Percentiles rank a stretch among this genome's conserved stretches.
These are phyloP conservation scores for Morpho helenor DNA, from an alignment of 2,888 invertebrate genomes.

Conservation along the genomic window DNA sequence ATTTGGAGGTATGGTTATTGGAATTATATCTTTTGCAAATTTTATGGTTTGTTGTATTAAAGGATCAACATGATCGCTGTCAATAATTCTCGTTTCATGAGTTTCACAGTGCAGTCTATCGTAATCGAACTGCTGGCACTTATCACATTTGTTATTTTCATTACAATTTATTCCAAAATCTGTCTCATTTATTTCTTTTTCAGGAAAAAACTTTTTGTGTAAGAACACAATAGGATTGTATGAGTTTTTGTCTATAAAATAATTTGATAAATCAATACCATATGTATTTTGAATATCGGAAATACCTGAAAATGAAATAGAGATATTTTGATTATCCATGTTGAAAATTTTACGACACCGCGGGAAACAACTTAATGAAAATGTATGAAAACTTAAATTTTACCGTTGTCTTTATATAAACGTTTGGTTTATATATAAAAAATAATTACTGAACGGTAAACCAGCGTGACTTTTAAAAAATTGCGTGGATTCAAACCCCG, in stretches of 20 bases:
- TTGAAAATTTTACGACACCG: too few relatives aligned
- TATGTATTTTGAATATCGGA: conserved; percentile 1
- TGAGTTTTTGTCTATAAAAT: conserved; percentile 36
- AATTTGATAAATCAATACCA: conserved; percentile 27
- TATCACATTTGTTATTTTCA: conserved; percentile 35
- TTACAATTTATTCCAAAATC: not conserved
- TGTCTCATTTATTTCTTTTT: conserved; percentile 11
- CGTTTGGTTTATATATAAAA: too few relatives aligned
- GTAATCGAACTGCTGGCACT: conserved; percentile 41
- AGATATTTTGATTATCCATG: too few relatives aligned
- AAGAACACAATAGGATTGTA: conserved; percentile 55
- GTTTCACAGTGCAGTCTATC: conserved; percentile 27
- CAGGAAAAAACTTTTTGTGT: conserved; percentile 48
- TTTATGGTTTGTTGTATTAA: conserved; percentile 56
- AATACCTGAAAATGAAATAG: conserved; percentile 9
- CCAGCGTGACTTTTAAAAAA: too few relatives aligned
- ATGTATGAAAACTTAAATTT: too few relatives aligned
- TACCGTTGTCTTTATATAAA: too few relatives aligned
- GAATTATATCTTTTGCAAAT: conserved; percentile 58
- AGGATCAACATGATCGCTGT: conserved; percentile 35
- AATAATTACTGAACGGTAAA: too few relatives aligned
- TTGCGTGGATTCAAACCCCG: too few relatives aligned
- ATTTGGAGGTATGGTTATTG: conserved; percentile 53
- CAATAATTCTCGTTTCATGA: conserved; percentile 31
- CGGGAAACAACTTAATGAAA: too few relatives aligned